Conservation (phyloP, 2,113 vertebrate species). For the Heliornis fulica region DNA sequence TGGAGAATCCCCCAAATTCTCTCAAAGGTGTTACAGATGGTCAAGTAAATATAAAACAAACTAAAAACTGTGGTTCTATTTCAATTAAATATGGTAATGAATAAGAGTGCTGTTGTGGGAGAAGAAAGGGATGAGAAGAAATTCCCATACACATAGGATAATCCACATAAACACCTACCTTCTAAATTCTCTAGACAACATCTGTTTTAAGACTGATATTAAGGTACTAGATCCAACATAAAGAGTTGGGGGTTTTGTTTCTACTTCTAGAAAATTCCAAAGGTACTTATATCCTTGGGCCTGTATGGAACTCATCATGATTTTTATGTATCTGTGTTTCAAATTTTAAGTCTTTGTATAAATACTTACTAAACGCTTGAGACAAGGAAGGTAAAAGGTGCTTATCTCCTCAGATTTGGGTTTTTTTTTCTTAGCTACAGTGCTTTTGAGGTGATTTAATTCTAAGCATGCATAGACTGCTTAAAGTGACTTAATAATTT, state of each 20-base stretch:
- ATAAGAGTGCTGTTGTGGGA: neutral
- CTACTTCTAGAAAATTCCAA: neutral
- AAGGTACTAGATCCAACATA: neutral
- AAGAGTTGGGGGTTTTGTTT: rapidly evolving
- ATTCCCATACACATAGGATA: neutral
- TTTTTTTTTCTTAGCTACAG: neutral
- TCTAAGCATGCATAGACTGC: neutral
- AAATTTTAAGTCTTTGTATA: neutral
- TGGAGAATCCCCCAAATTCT: neutral
- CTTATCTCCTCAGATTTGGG: neutral
- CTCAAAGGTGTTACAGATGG: neutral
- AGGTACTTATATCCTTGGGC: neutral
- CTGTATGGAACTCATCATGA: neutral
- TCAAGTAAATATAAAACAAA: neutral
- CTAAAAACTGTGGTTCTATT: neutral
- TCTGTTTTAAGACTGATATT: neutral
- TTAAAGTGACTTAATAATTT: neutral
- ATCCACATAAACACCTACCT: neutral
- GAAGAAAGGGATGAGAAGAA: neutral
- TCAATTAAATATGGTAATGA: neutral
- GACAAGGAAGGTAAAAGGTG: neutral
- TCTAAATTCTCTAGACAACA: neutral
- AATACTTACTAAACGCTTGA: neutral
- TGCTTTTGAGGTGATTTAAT: neutral
- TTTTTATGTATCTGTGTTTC: neutral